A percentile compares a stretch with the other conserved stretches of the same genome.
Conservation (phyloP, 2,797 vertebrate species). For the Sylvia borin region DNA sequence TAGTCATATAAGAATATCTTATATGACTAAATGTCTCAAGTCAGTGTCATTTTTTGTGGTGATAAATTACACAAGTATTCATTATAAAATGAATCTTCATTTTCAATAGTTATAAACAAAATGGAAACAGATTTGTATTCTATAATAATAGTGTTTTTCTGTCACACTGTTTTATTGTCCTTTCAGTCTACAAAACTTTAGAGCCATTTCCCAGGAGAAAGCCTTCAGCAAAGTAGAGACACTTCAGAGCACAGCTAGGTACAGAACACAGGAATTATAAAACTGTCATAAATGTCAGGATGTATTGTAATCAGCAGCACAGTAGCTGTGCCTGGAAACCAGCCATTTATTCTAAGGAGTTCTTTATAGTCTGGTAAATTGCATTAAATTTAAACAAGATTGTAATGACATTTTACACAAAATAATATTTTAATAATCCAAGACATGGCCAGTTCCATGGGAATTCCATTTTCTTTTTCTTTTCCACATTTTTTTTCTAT, state of each 20-base stretch:
- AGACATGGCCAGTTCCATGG: conserved; percentile 18
- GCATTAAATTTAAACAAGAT: conserved; percentile 75
- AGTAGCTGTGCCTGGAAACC: conserved; percentile 72
- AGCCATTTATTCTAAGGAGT: conserved; percentile 74
- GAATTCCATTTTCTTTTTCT: background rate
- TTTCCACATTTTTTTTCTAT: background rate
- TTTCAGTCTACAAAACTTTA: conserved; percentile 71
- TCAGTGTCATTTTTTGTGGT: rapidly evolving
- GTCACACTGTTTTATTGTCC: conserved; percentile 62
- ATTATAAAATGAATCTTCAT: background rate
- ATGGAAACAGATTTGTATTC: background rate
- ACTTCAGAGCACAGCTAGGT: conserved; percentile 72
- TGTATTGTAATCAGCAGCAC: conserved; percentile 75
- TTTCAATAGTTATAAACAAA: background rate
- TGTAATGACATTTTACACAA: conserved; percentile 69
- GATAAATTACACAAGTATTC: background rate
- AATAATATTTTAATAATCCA: conserved; percentile 75
- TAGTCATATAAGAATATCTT: background rate
- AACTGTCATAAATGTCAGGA: conserved; percentile 80
- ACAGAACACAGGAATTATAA: conserved; percentile 75
- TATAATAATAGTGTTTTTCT: conserved; percentile 4
- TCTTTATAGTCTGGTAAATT: conserved; percentile 77
- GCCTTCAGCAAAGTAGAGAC: conserved; percentile 68
- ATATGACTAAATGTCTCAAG: background rate
- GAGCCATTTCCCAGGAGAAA: conserved; percentile 69